Conservation (phyloP, 2,797 vertebrate species). For the Remorina albescens region DNA sequence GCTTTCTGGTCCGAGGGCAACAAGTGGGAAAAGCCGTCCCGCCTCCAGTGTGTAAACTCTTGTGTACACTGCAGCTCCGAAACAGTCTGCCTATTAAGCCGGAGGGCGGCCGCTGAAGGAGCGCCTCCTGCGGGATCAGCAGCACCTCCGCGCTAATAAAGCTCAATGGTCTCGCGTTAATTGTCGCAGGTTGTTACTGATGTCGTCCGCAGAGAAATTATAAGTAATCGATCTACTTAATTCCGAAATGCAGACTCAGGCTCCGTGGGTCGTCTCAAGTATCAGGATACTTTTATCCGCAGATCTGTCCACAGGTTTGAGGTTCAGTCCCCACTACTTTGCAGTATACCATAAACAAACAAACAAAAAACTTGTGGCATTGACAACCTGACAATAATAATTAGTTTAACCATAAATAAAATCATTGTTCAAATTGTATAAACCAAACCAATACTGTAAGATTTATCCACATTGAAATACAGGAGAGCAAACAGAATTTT, state of each 20-base stretch:
- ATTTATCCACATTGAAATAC: not conserved
- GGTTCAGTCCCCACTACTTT: no score
- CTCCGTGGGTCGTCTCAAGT: constrained; percentile 1
- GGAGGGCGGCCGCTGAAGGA: constrained; percentile 5
- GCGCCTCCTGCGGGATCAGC: constrained; percentile 60
- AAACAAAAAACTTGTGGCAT: not conserved
- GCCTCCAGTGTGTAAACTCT: constrained; percentile 20
- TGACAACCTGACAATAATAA: not conserved
- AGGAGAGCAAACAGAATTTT: not conserved
- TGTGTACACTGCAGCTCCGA: no score
- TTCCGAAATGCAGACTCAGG: constrained; percentile 37
- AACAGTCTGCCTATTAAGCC: constrained; percentile 70
- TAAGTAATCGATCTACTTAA: constrained; percentile 46
- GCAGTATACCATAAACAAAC: no score
- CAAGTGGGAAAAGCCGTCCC: constrained; percentile 11
- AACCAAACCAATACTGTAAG: not conserved
- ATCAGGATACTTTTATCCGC: no score
- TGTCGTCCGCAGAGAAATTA: constrained; percentile 58
- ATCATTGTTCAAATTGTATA: not conserved
- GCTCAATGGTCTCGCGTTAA: constrained; percentile 2
- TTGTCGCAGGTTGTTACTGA: constrained; percentile 12
- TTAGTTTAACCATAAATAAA: not conserved
- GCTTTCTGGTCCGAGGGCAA: not conserved
- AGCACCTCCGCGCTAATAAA: constrained; percentile 6
- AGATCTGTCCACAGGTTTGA: no score